These are phyloP conservation scores for Gymnoscelis rufifasciata DNA, from an alignment of 2,888 invertebrate species.

Conservation along the genomic window DNA sequence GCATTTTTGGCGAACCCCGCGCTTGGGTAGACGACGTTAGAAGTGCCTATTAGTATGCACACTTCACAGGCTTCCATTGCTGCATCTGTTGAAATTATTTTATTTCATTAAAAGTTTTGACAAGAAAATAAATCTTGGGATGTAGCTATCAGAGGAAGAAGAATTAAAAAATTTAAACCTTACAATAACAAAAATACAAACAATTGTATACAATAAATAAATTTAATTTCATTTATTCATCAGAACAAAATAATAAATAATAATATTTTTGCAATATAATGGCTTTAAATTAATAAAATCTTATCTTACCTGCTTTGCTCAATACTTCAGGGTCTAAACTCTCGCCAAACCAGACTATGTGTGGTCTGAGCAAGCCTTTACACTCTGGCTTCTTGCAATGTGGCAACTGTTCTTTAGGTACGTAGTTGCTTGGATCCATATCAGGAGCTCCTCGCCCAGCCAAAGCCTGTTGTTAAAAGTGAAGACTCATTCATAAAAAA, in stretches of 20 bases:
- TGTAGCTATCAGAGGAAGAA: no score
- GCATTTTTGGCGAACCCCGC: constrained; percentile 91
- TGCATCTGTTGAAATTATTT: constrained; percentile 59
- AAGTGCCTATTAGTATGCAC: constrained; percentile 91
- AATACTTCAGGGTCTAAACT: constrained; percentile 81
- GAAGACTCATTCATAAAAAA: not conserved
- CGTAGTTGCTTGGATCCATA: constrained; percentile 72
- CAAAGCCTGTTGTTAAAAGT: constrained; percentile 44
- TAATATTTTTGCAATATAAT: no score
- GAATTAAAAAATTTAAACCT: no score
- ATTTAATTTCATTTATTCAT: no score
- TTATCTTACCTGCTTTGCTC: constrained; percentile 78
- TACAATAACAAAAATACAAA: no score
- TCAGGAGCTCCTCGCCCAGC: constrained; percentile 81
- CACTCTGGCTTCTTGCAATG: constrained; percentile 82
- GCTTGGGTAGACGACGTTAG: constrained; percentile 92
- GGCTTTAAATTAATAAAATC: not conserved
- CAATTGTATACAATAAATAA: no score
- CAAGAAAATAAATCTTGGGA: not conserved
- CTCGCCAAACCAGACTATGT: constrained; percentile 95
- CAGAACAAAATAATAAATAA: no score
- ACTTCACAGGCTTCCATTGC: constrained; percentile 85
- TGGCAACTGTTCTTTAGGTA: constrained; percentile 84
- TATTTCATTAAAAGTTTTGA: no score
- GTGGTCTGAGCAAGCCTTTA: constrained; percentile 84